Evolutionary conservation across 2,797 vertebrate species (phyloP).

Genomic region (Notolabrus celidotus): DNA sequence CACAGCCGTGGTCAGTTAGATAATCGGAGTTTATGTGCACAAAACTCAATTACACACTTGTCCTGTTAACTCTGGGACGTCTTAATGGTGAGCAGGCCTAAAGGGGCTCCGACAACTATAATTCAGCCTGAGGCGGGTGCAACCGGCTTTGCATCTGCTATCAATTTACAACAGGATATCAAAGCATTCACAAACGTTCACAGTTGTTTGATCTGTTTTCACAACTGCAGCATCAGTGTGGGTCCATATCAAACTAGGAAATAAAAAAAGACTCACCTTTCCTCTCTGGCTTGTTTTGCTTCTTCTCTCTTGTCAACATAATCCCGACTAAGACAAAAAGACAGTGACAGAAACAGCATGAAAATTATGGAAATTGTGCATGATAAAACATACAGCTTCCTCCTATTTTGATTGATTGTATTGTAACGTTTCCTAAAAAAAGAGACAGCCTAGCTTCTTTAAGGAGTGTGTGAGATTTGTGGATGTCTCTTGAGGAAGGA

Average conservation of each 20-base stretch:
- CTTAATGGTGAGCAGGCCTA: conserved; percentile 68
- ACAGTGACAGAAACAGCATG: too few relatives aligned
- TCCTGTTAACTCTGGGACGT: conserved; percentile 60
- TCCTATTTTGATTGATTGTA: background rate
- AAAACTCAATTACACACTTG: conserved; percentile 79
- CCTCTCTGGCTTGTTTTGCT: conserved; percentile 92
- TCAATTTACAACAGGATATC: conserved; percentile 49
- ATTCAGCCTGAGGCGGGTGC: conserved; percentile 55
- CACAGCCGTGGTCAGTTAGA: conserved; percentile 13
- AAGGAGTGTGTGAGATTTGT: conserved; percentile 20
- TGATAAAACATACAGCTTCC: conserved; percentile 13
- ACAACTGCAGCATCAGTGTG: conserved; percentile 11
- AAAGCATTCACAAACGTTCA: conserved; percentile 36
- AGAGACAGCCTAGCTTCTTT: conserved; percentile 31
- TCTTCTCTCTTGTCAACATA: conserved; percentile 94
- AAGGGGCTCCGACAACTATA: conserved; percentile 63
- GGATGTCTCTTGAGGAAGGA: conserved; percentile 26
- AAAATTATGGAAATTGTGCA: background rate
- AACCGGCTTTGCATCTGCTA: conserved; percentile 69
- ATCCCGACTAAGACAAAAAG: conserved; percentile 86
- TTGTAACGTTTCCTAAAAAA: conserved; percentile 34
- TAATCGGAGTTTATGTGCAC: conserved; percentile 43
- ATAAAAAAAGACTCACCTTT: conserved; percentile 87
- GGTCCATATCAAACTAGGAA: conserved; percentile 6
- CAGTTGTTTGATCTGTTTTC: conserved; percentile 28